Conservation (phyloP, 2,113 vertebrate species). For the Alexandromys fortis region DNA sequence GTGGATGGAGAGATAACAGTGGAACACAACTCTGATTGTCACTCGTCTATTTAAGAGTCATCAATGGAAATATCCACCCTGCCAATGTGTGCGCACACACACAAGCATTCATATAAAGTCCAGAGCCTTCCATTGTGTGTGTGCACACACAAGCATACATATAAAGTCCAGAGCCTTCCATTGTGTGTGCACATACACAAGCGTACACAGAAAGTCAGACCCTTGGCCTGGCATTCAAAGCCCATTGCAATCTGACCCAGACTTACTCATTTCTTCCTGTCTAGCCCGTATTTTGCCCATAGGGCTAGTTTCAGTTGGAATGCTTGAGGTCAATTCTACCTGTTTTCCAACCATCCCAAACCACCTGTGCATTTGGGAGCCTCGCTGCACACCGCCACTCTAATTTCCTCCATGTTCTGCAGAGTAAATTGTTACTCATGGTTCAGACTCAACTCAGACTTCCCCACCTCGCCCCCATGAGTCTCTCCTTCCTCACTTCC, state of each 20-base stretch:
- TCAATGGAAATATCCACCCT: not conserved
- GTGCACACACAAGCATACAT: no score
- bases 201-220: not conserved
- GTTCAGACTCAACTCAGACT: not conserved
- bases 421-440: not conserved
- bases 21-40: not conserved
- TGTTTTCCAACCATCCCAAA: conserved; percentile 10
- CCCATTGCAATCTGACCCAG: not conserved
- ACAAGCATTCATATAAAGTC: no score
- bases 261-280: not conserved
- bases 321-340: not conserved
- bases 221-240: not conserved
- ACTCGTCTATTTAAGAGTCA: conserved; percentile 33
- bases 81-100: not conserved
- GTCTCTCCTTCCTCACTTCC: not conserved
- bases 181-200: not conserved
- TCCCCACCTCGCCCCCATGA: not conserved
- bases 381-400: not conserved
- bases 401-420: not conserved
- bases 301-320: not conserved
- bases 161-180: not conserved
- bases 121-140: no score
- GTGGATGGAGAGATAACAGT: not conserved
- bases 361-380: not conserved
- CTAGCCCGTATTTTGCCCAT: not conserved